Evolutionary conservation across 2,113 vertebrate genomes (phyloP).

Genomic region (Urocitellus parryii): DNA sequence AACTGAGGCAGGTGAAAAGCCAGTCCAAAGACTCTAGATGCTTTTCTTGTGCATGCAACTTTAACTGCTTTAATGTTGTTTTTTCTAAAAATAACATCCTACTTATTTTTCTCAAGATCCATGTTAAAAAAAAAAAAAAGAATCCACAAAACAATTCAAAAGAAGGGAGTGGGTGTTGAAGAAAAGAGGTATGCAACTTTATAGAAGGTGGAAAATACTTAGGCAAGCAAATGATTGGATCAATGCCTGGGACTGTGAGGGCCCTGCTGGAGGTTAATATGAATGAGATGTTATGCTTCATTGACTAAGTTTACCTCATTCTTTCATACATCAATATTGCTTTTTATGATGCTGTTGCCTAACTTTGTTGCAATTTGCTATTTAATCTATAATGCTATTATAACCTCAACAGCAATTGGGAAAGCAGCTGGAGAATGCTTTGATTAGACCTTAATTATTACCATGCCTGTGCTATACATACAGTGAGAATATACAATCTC

Average conservation of each 20-base stretch:
- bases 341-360: constrained; percentile 82
- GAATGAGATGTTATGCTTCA: constrained; percentile 82
- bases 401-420: constrained; percentile 74
- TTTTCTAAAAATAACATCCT: background rate
- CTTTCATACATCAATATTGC: constrained; percentile 81
- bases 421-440: constrained; percentile 78
- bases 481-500: constrained; percentile 28
- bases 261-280: constrained; percentile 81
- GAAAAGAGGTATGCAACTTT: constrained; percentile 44
- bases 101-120: background rate
- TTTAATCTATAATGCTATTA: constrained; percentile 84
- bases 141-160: constrained; percentile 54
- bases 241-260: constrained; percentile 74
- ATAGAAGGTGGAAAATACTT: constrained; percentile 76
- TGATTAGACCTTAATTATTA: constrained; percentile 84
- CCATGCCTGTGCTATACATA: constrained; percentile 65
- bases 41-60: background rate
- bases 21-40: background rate
- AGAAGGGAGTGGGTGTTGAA: constrained; percentile 42
- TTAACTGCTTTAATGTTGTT: background rate
- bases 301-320: constrained; percentile 84
- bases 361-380: constrained; percentile 81
- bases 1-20: background rate
- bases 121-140: background rate
- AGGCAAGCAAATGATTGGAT: constrained; percentile 81